Percentiles rank a stretch among this genome's conserved stretches.
These are phyloP conservation scores for Ceratina calcarata DNA, from an alignment of 1,140 invertebrate species.

Conservation along the genomic window DNA sequence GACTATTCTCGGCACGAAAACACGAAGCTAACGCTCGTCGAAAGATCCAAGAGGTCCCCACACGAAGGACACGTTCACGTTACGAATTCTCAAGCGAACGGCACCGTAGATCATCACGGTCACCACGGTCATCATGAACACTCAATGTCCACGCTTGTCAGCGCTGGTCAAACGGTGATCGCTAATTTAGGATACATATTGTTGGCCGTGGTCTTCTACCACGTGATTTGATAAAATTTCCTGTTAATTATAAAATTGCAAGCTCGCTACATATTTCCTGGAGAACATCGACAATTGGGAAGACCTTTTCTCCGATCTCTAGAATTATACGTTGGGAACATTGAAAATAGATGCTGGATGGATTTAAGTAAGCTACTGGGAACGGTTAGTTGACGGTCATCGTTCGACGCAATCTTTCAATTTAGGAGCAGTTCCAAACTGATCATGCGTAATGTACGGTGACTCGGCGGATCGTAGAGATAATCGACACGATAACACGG, in stretches of 20 bases:
- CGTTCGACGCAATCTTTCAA: conserved; percentile 1
- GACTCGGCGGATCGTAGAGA: conserved; percentile 41
- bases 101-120: conserved; percentile 23
- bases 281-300: too few species aligned
- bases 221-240: conserved; percentile 65
- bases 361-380: background rate
- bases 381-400: conserved; percentile 1
- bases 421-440: background rate
- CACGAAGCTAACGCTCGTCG: conserved; percentile 53
- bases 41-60: conserved; percentile 70
- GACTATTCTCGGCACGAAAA: conserved; percentile 48
- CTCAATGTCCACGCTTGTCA: conserved; percentile 50
- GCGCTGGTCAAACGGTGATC: conserved; percentile 66
- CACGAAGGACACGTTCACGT: conserved; percentile 64
- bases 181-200: conserved; percentile 70
- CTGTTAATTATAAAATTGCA: background rate
- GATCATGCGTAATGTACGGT: background rate
- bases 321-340: background rate
- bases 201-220: conserved; percentile 69
- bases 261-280: background rate
- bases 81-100: conserved; percentile 16
- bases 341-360: background rate
- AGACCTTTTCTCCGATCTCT: background rate
- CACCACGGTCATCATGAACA: conserved; percentile 16
- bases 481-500: conserved; percentile 60